Percentiles rank a stretch among this genome's conserved stretches.
These are phyloP conservation scores for Microcebus lehilahytsara DNA, from an alignment of 2,113 vertebrate species.

Conservation along the genomic window DNA sequence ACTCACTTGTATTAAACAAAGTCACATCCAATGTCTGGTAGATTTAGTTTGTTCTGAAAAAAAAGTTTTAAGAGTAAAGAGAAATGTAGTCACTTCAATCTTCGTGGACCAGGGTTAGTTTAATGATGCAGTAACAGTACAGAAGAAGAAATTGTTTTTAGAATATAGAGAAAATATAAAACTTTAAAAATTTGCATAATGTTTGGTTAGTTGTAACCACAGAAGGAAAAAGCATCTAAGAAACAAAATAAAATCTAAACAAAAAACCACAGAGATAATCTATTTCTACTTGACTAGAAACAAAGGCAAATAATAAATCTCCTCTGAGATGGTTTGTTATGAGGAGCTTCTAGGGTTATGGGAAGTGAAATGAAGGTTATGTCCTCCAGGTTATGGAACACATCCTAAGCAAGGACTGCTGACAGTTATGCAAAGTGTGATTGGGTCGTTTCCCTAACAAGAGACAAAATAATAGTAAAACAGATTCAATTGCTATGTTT, in stretches of 20 bases:
- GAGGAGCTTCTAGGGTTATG: not conserved
- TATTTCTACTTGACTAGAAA: conserved; percentile 21
- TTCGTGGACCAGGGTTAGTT: not conserved
- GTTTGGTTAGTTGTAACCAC: not conserved
- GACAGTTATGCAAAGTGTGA: not conserved
- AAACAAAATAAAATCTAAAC: not conserved
- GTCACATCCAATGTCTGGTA: not conserved
- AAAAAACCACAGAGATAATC: not conserved
- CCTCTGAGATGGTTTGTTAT: not conserved
- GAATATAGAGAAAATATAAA: not conserved
- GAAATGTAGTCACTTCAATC: not conserved
- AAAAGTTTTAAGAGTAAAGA: conserved; percentile 26
- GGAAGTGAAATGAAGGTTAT: not conserved
- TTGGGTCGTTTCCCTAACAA: not conserved
- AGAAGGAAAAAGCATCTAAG: not conserved
- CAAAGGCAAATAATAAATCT: conserved; percentile 16
- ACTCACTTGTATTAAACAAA: conserved; percentile 24
- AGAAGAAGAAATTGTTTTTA: not conserved
- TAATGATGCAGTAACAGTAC: not conserved
- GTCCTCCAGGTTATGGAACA: not conserved
- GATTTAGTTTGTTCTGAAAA: conserved; percentile 12
- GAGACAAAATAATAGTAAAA: conserved; percentile 5
- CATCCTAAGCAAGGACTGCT: not conserved
- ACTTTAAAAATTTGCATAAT: not conserved
- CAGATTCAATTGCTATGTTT: not conserved